Percentiles rank a stretch among this genome's conserved stretches.
Conservation (phyloP, 2,113 vertebrate species). For the Vidua macroura region DNA sequence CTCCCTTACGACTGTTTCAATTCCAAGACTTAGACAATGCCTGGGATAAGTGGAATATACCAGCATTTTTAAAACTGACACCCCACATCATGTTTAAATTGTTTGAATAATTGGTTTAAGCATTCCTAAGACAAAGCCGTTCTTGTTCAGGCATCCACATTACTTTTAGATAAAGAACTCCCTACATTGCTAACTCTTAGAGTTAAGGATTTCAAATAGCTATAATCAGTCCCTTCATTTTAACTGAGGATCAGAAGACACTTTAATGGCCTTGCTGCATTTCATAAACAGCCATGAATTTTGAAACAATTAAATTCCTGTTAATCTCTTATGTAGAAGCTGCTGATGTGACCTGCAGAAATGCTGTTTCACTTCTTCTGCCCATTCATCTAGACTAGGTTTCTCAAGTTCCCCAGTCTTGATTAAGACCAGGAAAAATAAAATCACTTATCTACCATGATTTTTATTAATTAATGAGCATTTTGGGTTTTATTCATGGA, state of each 20-base stretch:
- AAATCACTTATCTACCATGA: not conserved
- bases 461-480: not conserved
- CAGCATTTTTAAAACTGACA: not conserved
- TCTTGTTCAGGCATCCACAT: not conserved
- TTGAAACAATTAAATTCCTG: not conserved
- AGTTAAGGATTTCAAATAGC: not conserved
- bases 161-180: not conserved
- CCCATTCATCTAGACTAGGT: not conserved
- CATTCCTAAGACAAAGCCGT: not conserved
- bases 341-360: not conserved
- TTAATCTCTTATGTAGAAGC: not conserved
- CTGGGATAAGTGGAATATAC: not conserved
- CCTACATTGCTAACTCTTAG: not conserved
- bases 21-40: not conserved
- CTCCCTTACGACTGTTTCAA: not conserved
- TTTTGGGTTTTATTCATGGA: not conserved
- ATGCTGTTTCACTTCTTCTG: not conserved
- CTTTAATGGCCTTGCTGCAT: not conserved
- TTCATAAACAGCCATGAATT: not conserved
- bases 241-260: not conserved
- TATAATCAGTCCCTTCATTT: not conserved
- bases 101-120: not conserved
- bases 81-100: not conserved
- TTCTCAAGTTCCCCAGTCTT: not conserved
- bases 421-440: not conserved